Evolutionary conservation across 2,797 vertebrate genomes (phyloP).

Genomic region (Antrozous pallidus): DNA sequence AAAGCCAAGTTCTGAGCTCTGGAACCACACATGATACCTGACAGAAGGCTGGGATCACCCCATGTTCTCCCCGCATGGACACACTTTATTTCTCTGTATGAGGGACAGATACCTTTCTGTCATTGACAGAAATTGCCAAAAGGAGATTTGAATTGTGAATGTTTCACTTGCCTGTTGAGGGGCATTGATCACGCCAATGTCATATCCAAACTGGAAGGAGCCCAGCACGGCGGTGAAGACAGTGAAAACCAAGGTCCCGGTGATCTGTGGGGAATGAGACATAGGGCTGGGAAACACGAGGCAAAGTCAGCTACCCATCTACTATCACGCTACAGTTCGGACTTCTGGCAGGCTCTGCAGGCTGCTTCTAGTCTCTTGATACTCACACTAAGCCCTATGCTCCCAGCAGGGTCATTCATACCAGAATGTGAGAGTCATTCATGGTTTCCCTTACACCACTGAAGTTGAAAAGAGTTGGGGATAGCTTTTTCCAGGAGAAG

Average conservation of each 20-base stretch:
- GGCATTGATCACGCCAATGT: conserved; percentile 95
- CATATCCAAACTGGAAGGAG: conserved; percentile 95
- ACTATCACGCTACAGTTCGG: background rate
- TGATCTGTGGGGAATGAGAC: conserved; percentile 84
- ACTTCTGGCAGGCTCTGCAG: background rate
- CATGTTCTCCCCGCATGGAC: background rate
- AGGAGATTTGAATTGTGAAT: background rate
- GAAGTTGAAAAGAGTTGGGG: background rate
- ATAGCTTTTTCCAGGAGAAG: background rate
- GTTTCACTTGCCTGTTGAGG: conserved; percentile 90
- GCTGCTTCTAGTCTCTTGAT: background rate
- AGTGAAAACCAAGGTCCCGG: conserved; percentile 87
- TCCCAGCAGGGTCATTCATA: background rate
- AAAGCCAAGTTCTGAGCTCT: conserved; percentile 41
- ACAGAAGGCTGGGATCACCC: background rate
- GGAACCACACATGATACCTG: background rate
- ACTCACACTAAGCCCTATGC: background rate
- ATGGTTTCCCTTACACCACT: background rate
- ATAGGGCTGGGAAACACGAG: background rate
- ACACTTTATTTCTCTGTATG: background rate
- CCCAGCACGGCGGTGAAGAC: conserved; percentile 91
- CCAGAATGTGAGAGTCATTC: background rate
- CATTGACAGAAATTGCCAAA: background rate
- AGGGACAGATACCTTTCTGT: background rate
- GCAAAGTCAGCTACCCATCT: background rate